A percentile compares a stretch with the other conserved stretches of the same genome.
phyloP scores from a whole-genome alignment of 30 jellyfish, hydroid and myxozoan genomes.

The Phacellophora camtschatica region DNA sequence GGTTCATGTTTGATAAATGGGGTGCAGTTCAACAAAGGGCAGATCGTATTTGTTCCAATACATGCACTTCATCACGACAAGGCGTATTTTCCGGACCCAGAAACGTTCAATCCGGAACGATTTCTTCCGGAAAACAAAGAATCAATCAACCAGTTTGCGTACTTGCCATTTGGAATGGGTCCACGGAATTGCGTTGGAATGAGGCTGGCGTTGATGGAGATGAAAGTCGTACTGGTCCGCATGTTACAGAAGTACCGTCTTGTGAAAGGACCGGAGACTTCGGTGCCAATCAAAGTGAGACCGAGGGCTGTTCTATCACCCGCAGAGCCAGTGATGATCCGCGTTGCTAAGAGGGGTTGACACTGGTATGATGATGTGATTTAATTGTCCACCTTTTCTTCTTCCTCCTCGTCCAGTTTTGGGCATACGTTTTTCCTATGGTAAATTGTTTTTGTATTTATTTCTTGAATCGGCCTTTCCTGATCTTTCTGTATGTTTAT shows the following conservation, averaged over 20 bases:
- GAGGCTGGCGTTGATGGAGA: constrained; percentile 37
- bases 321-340: not conserved
- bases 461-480: too few relatives aligned
- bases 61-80: constrained; percentile 30
- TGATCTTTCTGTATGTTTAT: too few relatives aligned
- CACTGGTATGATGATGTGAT: too few relatives aligned
- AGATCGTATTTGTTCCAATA: not conserved
- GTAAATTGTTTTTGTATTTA: too few relatives aligned
- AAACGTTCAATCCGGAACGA: constrained; percentile 17
- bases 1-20: constrained; percentile 6
- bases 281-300: not conserved
- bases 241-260: constrained; percentile 28
- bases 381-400: too few relatives aligned
- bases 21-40: not conserved
- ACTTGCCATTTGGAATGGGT: constrained; percentile 31
- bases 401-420: too few relatives aligned
- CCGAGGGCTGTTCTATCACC: not conserved
- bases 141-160: constrained; percentile 9
- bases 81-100: constrained; percentile 30
- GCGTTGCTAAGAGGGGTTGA: not conserved
- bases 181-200: constrained; percentile 60
- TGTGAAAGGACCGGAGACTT: not conserved
- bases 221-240: constrained; percentile 26
- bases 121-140: not conserved
- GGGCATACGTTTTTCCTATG: too few relatives aligned